Evolutionary conservation across 92 coral and sea anemone genomes (phyloP), one percentile per base, ranked within the genome.

Genomic region (Galaxea fascicularis): DNA sequence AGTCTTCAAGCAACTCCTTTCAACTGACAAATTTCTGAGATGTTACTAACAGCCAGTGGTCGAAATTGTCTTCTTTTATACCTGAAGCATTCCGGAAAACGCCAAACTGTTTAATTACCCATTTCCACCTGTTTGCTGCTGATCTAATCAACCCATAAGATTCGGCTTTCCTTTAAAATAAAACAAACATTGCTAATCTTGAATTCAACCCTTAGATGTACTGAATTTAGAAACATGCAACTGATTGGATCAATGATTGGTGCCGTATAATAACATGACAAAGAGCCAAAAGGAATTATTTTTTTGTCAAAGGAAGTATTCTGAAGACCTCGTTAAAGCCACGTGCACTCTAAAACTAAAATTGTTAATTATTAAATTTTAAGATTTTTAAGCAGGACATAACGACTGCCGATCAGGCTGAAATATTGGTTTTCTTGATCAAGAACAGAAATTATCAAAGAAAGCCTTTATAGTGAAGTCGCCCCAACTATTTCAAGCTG

Each of bases 11-110:
- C 15, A 35, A 35, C 16, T 20, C 57, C 31, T 77, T 29, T 28
- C 53, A 70, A 59, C 66, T 30, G 58, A 26, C 41, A 12, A 54
- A 18, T 51, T 58, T 57, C 18, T 24, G 58, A 57, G 29, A 54
- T 54, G 71, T 41, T 39, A 17, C 78, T 82, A 68, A 70, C 76
- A 54, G 66, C 24, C 22, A 80, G 67, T 9, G 78, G 76, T 70
- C 58, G 29, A 30, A 49, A 68, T 51, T 67, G 63, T 30, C 46
- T 56, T 71, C 86, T 71, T 82, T 70, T 82, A 82, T 82, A 79
- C 86, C 15, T 24, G 10, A 30, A 57, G 77, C 58, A 58, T 82
- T 70, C 86, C 86, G 86, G 86, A 82, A 82, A 82, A 71, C 45
- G 44, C 69, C 75, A 41, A 82, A 71, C 68, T 82, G 86, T 82